These are phyloP conservation scores for Cephus runcator DNA, from an alignment of 2,888 invertebrate genomes.

Conservation along the genomic window DNA sequence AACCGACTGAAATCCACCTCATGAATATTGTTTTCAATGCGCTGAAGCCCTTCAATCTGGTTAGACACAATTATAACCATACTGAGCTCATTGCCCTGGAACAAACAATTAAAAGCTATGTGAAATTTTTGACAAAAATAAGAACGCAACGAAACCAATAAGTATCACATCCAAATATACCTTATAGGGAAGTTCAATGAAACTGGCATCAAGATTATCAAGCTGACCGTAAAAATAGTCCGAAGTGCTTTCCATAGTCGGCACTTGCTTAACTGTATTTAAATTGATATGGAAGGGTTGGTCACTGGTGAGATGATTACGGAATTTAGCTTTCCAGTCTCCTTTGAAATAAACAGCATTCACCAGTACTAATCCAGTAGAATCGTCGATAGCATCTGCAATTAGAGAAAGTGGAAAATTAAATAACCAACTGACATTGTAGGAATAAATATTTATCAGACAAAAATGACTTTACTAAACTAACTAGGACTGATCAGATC, in stretches of 20 bases:
- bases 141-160: constrained; percentile 25
- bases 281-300: constrained; percentile 73
- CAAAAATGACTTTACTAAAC: constrained; percentile 10
- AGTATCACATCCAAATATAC: too few species aligned
- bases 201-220: constrained; percentile 69
- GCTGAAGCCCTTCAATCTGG: constrained; percentile 70
- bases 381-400: constrained; percentile 67
- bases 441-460: constrained; percentile 3
- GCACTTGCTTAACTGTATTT: constrained; percentile 70
- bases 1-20: constrained; percentile 52
- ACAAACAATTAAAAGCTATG: constrained; percentile 6
- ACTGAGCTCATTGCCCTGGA: constrained; percentile 72
- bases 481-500: constrained; percentile 74
- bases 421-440: not conserved
- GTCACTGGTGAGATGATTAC: constrained; percentile 68
- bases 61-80: constrained; percentile 83
- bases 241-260: constrained; percentile 78
- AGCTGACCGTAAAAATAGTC: constrained; percentile 67
- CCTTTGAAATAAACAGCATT: constrained; percentile 92
- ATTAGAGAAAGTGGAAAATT: constrained; percentile 8
- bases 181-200: constrained; percentile 79
- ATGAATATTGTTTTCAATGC: constrained; percentile 3
- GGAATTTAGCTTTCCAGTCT: constrained; percentile 78
- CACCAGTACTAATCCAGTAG: constrained; percentile 78
- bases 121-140: too few species aligned